phyloP scores from a whole-genome alignment of 2,888 invertebrate genomes.

The Drosophila mimetica region DNA sequence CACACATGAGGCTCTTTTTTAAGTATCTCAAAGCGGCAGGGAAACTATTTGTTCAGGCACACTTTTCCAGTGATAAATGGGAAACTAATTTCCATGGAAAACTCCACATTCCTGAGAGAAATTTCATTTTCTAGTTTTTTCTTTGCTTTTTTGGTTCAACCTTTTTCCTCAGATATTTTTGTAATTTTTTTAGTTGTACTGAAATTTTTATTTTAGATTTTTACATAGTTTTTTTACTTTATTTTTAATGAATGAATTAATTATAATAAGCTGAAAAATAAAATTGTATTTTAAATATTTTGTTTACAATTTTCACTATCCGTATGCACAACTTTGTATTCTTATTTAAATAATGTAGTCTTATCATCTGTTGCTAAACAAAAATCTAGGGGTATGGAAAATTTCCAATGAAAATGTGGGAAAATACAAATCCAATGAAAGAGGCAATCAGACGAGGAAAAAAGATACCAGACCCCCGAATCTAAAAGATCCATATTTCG shows the following conservation, averaged over 20 bases:
- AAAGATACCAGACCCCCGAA: neutral
- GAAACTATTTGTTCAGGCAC: conserved; percentile 26
- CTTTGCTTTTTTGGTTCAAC: neutral
- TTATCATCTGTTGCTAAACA: neutral
- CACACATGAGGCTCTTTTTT: neutral
- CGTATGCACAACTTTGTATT: neutral
- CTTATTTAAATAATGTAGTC: neutral
- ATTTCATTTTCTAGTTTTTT: neutral
- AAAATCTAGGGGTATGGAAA: conserved; percentile 17
- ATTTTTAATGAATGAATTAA: no score
- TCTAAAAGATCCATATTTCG: neutral
- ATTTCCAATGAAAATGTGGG: conserved; percentile 2
- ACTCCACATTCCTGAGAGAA: neutral
- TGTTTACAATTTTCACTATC: no score
- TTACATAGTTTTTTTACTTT: no score
- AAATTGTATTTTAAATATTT: no score
- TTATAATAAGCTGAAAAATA: no score
- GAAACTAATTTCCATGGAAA: conserved; percentile 7
- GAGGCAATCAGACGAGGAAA: neutral
- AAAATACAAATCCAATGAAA: neutral
- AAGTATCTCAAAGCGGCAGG: neutral
- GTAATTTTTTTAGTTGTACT: neutral
- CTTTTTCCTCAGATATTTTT: neutral
- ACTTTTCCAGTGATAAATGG: conserved; percentile 21
- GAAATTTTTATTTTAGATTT: no score